phyloP scores from a whole-genome alignment of 1,140 invertebrate genomes.

The Philopotamus ludificatus region DNA sequence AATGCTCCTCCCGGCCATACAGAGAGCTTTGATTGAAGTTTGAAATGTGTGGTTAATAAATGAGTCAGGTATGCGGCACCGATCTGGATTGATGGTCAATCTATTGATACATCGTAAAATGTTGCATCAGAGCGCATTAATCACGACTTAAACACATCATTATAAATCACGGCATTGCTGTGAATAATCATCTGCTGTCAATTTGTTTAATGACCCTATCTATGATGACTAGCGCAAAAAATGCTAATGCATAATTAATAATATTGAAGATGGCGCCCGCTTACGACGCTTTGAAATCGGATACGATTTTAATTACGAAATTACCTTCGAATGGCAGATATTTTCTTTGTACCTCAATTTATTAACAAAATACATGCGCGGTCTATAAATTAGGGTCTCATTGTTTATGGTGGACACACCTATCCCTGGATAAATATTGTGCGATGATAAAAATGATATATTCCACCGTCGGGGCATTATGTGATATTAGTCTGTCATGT shows the following conservation, averaged over 20 bases:
- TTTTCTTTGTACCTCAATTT: too few relatives aligned
- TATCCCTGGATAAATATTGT: constrained; percentile 7
- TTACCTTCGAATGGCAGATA: too few relatives aligned
- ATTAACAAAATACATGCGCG: too few relatives aligned
- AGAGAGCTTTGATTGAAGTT: constrained; percentile 26
- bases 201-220: neutral
- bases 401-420: neutral
- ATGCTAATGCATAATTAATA: too few relatives aligned
- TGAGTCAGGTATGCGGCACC: neutral
- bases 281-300: too few relatives aligned
- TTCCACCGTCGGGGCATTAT: constrained; percentile 32
- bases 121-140: neutral
- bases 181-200: neutral
- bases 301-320: too few relatives aligned
- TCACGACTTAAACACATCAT: neutral
- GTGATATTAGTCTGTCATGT: constrained; percentile 37
- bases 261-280: too few relatives aligned
- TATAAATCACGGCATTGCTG: neutral
- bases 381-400: constrained; percentile 2
- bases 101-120: constrained; percentile 12
- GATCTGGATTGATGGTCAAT: neutral
- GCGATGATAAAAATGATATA: constrained; percentile 38
- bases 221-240: too few relatives aligned
- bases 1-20: neutral
- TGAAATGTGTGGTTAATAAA: constrained; percentile 29